These are phyloP conservation scores for Sternotherus odoratus DNA, from an alignment of 2,797 vertebrate genomes.

Conservation along the genomic window DNA sequence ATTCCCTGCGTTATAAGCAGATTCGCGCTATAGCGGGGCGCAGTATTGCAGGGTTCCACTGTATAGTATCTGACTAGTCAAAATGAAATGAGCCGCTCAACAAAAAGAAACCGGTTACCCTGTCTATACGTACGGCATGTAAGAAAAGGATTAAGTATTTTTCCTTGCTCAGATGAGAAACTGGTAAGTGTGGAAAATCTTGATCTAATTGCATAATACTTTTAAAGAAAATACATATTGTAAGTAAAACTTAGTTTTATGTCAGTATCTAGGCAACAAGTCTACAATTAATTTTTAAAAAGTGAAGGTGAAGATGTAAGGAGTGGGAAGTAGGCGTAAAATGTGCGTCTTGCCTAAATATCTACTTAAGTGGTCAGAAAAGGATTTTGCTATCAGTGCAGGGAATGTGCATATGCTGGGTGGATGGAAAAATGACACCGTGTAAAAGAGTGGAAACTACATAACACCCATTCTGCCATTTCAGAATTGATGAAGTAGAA, in stretches of 20 bases:
- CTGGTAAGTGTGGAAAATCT: not conserved
- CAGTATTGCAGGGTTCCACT: no score
- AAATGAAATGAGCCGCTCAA: not conserved
- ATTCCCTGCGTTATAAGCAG: no score
- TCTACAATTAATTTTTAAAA: not conserved
- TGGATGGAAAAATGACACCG: not conserved
- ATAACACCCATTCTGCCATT: not conserved
- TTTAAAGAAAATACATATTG: not conserved
- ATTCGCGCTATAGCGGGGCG: no score
- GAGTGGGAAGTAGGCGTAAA: not conserved
- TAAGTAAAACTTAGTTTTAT: not conserved
- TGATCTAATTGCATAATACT: not conserved
- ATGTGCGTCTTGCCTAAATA: not conserved
- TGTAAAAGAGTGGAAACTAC: not conserved
- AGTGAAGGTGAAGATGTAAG: not conserved
- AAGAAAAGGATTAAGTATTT: not conserved
- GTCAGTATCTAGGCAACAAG: not conserved
- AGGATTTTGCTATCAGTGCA: not conserved
- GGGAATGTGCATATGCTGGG: not conserved
- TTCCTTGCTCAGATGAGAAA: not conserved
- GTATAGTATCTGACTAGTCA: not conserved
- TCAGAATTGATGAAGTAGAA: not conserved
- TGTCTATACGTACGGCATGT: not conserved
- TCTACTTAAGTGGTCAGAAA: not conserved
- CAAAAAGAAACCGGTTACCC: not conserved